Conservation (phyloP, 1,140 invertebrate genomes). For the Caenorhabditis briggsae region DNA sequence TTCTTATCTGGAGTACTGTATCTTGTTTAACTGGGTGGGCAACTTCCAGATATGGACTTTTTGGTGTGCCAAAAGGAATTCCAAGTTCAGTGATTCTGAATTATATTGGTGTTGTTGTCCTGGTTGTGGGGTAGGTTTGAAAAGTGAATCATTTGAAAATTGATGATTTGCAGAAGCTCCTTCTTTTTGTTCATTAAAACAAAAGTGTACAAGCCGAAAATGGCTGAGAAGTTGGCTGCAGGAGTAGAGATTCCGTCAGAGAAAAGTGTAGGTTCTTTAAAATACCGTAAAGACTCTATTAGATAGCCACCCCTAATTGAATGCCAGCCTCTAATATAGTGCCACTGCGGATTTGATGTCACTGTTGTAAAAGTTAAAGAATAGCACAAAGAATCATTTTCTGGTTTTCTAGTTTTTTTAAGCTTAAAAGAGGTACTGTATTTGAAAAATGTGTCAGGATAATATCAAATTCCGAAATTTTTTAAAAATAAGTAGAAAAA, state of each 20-base stretch:
- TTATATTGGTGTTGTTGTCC: slow-evolving; percentile 21
- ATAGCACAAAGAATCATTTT: no score
- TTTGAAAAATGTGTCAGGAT: no score
- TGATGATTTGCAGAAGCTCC: slow-evolving; percentile 7
- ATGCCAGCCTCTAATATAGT: no score
- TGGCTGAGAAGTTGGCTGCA: background rate
- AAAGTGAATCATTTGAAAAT: background rate
- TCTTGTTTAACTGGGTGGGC: slow-evolving; percentile 78
- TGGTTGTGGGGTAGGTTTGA: background rate
- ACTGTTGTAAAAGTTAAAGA: no score
- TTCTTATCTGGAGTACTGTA: slow-evolving; percentile 79
- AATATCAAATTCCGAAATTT: no score
- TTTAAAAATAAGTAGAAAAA: no score
- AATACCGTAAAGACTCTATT: no score
- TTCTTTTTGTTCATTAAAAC: slow-evolving; percentile 45
- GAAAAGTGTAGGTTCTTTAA: slow-evolving; percentile 7
- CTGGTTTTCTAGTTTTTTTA: no score
- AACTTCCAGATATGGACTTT: slow-evolving; percentile 25
- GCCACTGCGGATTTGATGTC: no score
- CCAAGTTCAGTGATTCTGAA: slow-evolving; percentile 47
- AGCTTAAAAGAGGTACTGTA: no score
- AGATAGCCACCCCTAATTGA: no score
- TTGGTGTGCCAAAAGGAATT: slow-evolving; percentile 37
- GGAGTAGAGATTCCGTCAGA: slow-evolving; percentile 19
- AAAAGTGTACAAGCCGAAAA: slow-evolving; percentile 11